Base-by-base conservation (phyloP, 2,888 invertebrate species). In the Sinhomidia bicolor region DNA sequence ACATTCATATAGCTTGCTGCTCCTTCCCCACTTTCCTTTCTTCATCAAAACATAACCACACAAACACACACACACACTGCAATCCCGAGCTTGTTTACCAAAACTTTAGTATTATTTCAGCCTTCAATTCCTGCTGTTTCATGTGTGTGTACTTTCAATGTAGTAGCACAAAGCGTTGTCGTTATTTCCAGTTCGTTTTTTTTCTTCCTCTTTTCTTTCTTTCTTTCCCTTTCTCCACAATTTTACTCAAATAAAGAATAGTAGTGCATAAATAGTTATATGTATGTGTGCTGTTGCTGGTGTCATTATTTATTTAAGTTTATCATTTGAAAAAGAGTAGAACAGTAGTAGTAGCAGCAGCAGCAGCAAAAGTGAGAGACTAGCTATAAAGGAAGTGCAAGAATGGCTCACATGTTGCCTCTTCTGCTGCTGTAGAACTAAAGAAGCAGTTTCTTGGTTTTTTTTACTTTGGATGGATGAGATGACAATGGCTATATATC, bases 301-400 rank as follows among this genome's bases (percentile, higher is more conserved):
- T 62, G 62, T 29, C 62, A 62, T 62, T 62, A 57, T 20, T 57
- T 57, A n/a, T 62, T 62, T 62, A 26, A 29, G 62, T 26, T 62
- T 29, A 62, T 62, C 62, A 62, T 62, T 62, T 62, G 62, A 26
- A n/a, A 62, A 14, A 12, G 7, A 29, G 12, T 29, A 20, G 57
- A 5, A 57, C 57, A n/a, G 54, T 17, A 54, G 2, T 47, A 54
- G 60, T 60, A 3, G 5, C 0, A 29, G 62, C 14, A 29, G 6
- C n/a, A n/a, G 32, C 12, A 32, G 32, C 9, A 1, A 71, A 41
- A 41, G 44, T 68, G 68, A 44, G 41, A 36, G 41, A 10, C 6
- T 17, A 7, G 41, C 44, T 14, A 36, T 32, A 23, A 44, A 71
- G 20, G 41, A 71, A 41, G 4, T 44, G 71, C 12, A 44, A 4